Conservation (phyloP, 1,140 invertebrate species). For the Pseudomyrmex gracilis region DNA sequence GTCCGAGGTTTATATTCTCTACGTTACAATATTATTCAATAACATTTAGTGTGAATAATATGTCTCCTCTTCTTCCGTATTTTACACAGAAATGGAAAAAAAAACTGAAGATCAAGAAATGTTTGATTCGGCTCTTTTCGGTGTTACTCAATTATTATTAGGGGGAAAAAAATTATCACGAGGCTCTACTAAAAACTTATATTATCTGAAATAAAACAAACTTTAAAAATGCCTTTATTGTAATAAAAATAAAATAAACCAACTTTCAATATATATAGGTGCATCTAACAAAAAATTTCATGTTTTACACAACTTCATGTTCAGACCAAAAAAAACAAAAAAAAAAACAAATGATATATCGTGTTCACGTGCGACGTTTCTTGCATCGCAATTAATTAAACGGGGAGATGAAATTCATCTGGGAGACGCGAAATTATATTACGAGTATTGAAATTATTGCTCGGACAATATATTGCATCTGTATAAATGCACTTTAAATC, state of each 20-base stretch:
- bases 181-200: neutral
- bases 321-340: too few species aligned
- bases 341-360: too few species aligned
- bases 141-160: conserved; percentile 15
- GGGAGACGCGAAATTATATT: neutral
- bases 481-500: neutral
- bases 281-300: neutral
- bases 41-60: conserved; percentile 37
- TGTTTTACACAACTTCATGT: neutral
- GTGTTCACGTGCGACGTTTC: too few species aligned
- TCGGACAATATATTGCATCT: neutral
- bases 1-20: conserved; percentile 12
- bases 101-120: conserved; percentile 34
- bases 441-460: conserved; percentile 33
- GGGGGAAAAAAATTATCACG: neutral
- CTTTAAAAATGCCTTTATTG: conserved; percentile 63
- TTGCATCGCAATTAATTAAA: too few species aligned
- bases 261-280: conserved; percentile 13
- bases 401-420: too few species aligned
- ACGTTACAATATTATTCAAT: conserved; percentile 21
- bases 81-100: conserved; percentile 33
- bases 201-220: conserved; percentile 36
- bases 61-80: neutral
- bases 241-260: conserved; percentile 53
- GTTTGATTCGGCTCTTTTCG: conserved; percentile 25